Conservation (phyloP, 2,888 invertebrate species). For the Harpagoxenus sublaevis region DNA sequence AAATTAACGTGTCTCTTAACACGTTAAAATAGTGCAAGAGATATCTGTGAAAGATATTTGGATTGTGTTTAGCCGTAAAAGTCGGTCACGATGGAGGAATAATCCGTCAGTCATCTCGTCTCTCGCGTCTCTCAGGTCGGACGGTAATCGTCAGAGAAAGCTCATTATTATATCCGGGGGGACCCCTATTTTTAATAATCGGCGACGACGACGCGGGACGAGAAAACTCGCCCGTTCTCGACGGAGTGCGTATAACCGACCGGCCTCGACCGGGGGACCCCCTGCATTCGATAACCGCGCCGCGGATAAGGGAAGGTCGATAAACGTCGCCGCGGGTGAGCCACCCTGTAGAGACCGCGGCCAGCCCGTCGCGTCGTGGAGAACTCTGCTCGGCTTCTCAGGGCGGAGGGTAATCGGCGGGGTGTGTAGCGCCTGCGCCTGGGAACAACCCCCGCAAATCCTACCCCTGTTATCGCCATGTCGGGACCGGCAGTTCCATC, state of each 20-base stretch:
- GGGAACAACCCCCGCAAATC: background rate
- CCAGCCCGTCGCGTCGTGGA: conserved; percentile 18
- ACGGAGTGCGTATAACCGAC: conserved; percentile 30
- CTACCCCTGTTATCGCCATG: conserved; percentile 45
- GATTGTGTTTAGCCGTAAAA: conserved; percentile 22
- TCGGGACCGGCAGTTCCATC: conserved; percentile 52
- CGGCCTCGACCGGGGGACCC: background rate
- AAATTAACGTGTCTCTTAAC: background rate
- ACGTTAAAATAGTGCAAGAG: background rate
- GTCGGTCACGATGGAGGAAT: conserved; percentile 14
- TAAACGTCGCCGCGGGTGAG: conserved; percentile 33
- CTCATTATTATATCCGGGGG: background rate
- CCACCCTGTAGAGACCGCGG: conserved; percentile 47
- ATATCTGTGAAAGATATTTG: background rate
- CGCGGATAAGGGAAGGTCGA: conserved; percentile 50
- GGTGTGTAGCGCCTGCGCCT: conserved; percentile 36
- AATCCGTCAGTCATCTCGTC: conserved; percentile 12
- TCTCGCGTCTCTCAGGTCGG: conserved; percentile 5
- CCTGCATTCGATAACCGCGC: conserved; percentile 35
- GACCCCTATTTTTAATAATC: conserved; percentile 6
- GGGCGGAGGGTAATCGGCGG: conserved; percentile 29
- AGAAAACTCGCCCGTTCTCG: conserved; percentile 18
- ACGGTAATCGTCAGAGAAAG: conserved; percentile 35
- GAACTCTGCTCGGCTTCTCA: conserved; percentile 13
- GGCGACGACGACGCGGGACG: background rate